Evolutionary conservation across 2,797 vertebrate species (phyloP), one percentile per base, ranked within the genome.

Genomic region (Xyrichtys novacula): DNA sequence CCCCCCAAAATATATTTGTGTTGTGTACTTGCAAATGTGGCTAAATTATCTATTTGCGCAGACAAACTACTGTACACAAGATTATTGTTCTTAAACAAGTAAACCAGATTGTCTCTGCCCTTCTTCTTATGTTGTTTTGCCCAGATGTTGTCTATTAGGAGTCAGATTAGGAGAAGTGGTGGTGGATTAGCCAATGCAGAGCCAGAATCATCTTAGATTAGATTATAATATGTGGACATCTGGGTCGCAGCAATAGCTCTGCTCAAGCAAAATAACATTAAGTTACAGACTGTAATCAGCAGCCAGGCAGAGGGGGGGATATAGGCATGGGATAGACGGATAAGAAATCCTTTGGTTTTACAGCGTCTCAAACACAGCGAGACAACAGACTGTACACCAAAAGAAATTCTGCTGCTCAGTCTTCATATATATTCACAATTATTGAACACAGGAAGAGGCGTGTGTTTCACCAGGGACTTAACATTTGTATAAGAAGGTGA

Each of bases 151-250:
- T 60, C 86, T 81, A 89, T 91, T 89, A 90, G 81, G 82, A 20
- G 26, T 80, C 81, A 90, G 89, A 91, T 91, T 92, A 91, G 72
- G 74, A 80, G 66, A 66, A 84, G 81, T 81, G 80, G 81, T 81
- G 83, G 85, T 87, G 88, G 89, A 92, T 92, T 91, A 91, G 88
- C 90, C 89, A 91, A 88, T 91, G 83, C 78, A 59, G 76, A 81
- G 84, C 68, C 83, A 72, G 84, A 86, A 85, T 78, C 74, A 76
- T 90, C 7, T 83, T 81, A 89, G 91, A 92, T 92, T 90, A 90
- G 90, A 92, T 94, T 92, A 91, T 89, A 85, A 64, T 79, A 86
- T 85, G 78, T 82, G 87, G 85, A 91, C 89, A 92, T 93, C 89
- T 91, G 89, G 89, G 85, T 81, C 59, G 69, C 86, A 72, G 80